phyloP scores from a whole-genome alignment of 1,140 invertebrate species.

The Hyphantria cunea region DNA sequence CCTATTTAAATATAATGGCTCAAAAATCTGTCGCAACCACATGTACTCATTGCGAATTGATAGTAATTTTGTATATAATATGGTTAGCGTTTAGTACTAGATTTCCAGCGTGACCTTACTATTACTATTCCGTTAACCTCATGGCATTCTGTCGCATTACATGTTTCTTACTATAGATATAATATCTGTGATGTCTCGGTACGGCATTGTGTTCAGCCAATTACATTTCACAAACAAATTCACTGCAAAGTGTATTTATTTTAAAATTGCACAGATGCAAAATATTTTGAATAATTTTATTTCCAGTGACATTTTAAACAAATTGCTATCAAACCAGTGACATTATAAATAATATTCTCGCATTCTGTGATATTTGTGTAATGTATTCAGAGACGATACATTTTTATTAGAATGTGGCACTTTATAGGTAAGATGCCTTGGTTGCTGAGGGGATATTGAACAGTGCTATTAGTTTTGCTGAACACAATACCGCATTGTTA shows the following conservation, averaged over 20 bases:
- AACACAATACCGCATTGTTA: constrained; percentile 16
- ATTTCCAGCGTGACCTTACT: constrained; percentile 77
- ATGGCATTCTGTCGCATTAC: constrained; percentile 64
- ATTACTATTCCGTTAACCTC: constrained; percentile 51
- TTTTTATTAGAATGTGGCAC: not conserved
- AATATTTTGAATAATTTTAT: too few species aligned
- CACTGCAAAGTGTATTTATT: not conserved
- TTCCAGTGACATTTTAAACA: too few species aligned
- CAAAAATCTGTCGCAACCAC: constrained; percentile 72
- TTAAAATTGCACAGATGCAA: too few species aligned
- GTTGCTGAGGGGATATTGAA: too few species aligned
- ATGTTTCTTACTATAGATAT: constrained; percentile 60
- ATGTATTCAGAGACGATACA: not conserved
- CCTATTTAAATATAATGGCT: constrained; percentile 78
- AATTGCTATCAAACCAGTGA: too few species aligned
- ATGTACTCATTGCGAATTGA: constrained; percentile 28
- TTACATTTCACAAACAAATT: not conserved
- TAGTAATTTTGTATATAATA: constrained; percentile 66
- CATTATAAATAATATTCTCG: too few species aligned
- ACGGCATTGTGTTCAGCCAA: constrained; percentile 19
- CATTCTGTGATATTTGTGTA: too few species aligned
- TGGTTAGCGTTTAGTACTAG: constrained; percentile 70
- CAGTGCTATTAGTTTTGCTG: not conserved
- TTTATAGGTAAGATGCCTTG: too few species aligned
- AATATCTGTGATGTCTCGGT: constrained; percentile 66